phyloP scores from a whole-genome alignment of 2,113 vertebrate genomes.

The Antechinus flavipes region DNA sequence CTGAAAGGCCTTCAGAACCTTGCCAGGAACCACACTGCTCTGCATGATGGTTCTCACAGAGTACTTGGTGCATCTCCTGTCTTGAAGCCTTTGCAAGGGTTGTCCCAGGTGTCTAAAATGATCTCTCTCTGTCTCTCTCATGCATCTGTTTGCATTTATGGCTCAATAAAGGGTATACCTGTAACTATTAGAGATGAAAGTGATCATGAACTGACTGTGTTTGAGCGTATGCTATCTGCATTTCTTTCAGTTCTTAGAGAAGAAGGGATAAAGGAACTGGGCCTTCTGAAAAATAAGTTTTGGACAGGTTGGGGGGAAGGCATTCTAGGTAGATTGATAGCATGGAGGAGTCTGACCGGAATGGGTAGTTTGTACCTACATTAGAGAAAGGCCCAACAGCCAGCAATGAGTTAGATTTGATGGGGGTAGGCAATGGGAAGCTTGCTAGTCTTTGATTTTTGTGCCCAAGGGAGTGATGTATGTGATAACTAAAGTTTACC shows the following conservation, averaged over 20 bases:
- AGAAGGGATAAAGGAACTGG: neutral
- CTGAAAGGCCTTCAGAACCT: neutral
- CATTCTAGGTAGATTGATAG: neutral
- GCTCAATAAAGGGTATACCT: neutral
- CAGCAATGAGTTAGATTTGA: conserved; percentile 21
- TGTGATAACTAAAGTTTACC: conserved; percentile 8
- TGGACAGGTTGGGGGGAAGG: too few relatives aligned
- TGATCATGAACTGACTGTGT: neutral
- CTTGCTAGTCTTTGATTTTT: conserved; percentile 4
- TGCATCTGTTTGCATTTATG: neutral
- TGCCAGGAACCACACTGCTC: neutral
- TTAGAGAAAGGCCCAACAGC: neutral
- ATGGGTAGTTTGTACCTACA: neutral
- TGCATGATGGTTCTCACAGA: too few relatives aligned
- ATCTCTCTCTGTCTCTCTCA: too few relatives aligned
- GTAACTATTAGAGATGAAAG: neutral
- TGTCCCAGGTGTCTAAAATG: neutral
- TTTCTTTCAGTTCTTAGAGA: neutral
- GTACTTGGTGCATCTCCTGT: too few relatives aligned
- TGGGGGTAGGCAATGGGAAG: neutral
- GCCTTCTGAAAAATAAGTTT: neutral
- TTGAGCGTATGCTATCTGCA: neutral
- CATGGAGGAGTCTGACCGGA: neutral
- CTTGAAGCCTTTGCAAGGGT: too few relatives aligned
- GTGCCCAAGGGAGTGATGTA: neutral